Conservation (phyloP, 2,797 vertebrate species). For the Sciurus carolinensis region DNA sequence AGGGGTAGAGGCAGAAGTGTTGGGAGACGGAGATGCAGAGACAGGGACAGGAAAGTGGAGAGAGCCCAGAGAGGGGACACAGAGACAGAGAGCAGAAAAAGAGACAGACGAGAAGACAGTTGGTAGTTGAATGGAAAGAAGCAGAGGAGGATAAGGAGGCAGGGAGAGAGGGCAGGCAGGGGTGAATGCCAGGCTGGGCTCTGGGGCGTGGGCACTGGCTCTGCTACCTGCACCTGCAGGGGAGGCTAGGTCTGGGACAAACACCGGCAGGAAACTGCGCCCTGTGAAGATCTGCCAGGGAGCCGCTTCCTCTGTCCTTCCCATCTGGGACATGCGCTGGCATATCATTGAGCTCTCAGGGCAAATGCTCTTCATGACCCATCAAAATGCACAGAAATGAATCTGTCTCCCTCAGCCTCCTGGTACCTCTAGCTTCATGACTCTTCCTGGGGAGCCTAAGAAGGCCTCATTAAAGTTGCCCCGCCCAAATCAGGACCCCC, state of each 20-base stretch:
- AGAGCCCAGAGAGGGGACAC: not conserved
- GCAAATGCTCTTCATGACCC: not conserved
- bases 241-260: not conserved
- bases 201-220: not conserved
- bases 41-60: not conserved
- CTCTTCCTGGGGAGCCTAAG: not conserved
- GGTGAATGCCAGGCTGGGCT: not conserved
- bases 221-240: not conserved
- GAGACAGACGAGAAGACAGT: not conserved
- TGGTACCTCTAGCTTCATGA: not conserved
- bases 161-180: not conserved
- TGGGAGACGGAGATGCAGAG: not conserved
- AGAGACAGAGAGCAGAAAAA: not conserved
- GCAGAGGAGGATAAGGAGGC: not conserved
- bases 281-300: not conserved
- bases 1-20: not conserved
- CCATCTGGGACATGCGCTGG: not conserved
- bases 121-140: not conserved
- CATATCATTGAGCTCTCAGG: conserved; percentile 70
- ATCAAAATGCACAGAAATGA: conserved; percentile 73
- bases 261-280: not conserved
- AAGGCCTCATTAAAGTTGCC: not conserved
- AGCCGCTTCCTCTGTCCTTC: not conserved
- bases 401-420: not conserved
- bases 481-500: not conserved